Base-by-base conservation (phyloP, 2,888 invertebrate genomes). In the Temnothorax unifasciatus region DNA sequence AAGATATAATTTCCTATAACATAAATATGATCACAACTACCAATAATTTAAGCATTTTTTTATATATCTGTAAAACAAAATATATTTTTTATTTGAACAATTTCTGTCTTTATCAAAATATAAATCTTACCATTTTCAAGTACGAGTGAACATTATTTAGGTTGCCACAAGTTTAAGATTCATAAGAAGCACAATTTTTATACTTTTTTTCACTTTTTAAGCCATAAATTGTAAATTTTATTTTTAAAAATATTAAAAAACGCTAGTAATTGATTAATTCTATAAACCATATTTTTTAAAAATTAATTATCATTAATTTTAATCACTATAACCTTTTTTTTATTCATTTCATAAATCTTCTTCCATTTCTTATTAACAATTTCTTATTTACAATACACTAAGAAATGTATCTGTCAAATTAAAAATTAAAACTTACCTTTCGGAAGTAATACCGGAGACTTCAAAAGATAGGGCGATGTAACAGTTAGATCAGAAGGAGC, bases 361-460 rank as follows among this genome's bases (percentile, higher is more conserved):
- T 29, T 29, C 3, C 29, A 29, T 29, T 29, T 29, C 3, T 29
- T 29, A 29, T 29, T 3, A 29, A 29, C 29, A 29, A 29, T 29
- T 29, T 29, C 29, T 29, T 29, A 29, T 29, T 29, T 29, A 29
- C 29, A 29, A 29, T 29, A 29, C 15, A 76, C 3, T 47, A 54
- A 57, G 21, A 2, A 54, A 11, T 9, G 15, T 21, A 18, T 18
- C 13, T 29, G 25, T 0, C n/a, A 41, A 18, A 41, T 52, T 57
- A 69, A 69, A 41, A 25, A 25, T 47, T 59, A 57, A 47, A 69
- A 69, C 77, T 79, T 2, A 69, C 77, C 77, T 79, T 69, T 69
- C 54, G 18, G 18, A 44, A 57, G n/a, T 57, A 25, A 15, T 9
- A 44, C 15, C 29, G 15, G 11, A 44, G 5, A 13, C 21, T 44